Conservation (phyloP, 2,888 invertebrate species). For the Oegoconia quadripuncta region DNA sequence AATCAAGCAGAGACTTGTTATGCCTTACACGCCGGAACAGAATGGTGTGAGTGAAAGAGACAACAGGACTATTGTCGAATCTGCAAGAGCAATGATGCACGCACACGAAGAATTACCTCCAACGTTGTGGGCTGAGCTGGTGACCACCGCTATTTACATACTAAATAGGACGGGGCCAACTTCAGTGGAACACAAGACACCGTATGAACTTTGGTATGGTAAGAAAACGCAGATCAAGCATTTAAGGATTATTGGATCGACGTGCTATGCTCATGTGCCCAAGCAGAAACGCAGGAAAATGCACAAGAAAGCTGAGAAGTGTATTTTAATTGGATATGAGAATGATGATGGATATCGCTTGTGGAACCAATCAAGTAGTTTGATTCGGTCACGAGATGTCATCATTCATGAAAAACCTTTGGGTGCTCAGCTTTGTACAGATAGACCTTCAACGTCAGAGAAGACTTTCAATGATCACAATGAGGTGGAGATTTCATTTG, state of each 20-base stretch:
- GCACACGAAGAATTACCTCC: constrained; percentile 8
- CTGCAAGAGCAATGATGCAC: too few species aligned
- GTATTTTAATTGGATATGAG: constrained; percentile 15
- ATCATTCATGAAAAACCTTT: too few species aligned
- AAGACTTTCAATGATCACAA: too few species aligned
- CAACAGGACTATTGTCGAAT: constrained; percentile 20
- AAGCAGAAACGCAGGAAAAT: constrained; percentile 16
- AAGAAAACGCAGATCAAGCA: too few species aligned
- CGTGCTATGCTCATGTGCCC: constrained; percentile 16
- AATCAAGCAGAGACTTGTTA: constrained; percentile 14
- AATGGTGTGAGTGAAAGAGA: constrained; percentile 27
- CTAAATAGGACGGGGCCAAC: constrained; percentile 22
- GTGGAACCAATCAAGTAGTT: constrained; percentile 6
- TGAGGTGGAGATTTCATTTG: too few species aligned
- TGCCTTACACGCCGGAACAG: constrained; percentile 26
- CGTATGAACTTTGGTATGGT: constrained; percentile 29
- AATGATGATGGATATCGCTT: constrained; percentile 11
- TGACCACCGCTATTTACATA: constrained; percentile 17
- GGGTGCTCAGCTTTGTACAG: too few species aligned
- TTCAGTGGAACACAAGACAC: constrained; percentile 21
- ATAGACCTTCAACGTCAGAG: too few species aligned
- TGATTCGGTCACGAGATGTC: too few species aligned
- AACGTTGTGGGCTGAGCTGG: constrained; percentile 13
- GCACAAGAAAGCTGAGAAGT: constrained; percentile 10
- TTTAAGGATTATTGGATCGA: too few species aligned